Base-by-base conservation (phyloP, 2,113 vertebrate genomes). In the Neolamprologus sp. region DNA sequence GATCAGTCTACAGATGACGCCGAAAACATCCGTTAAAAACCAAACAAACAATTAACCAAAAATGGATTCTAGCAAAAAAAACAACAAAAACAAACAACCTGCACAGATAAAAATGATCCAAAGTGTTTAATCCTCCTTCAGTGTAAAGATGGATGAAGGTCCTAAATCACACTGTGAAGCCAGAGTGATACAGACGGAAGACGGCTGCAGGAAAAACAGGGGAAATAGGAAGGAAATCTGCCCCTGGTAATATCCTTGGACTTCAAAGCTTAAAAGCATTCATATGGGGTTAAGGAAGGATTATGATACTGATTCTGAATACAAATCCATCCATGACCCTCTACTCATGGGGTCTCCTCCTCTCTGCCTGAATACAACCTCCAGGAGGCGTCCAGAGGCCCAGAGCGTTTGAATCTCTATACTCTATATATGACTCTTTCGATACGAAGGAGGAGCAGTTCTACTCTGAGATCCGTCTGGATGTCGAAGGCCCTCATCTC, bases 371-470 rank as follows among this genome's bases (percentile, higher is more conserved):
- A 65, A 65, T n/a, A 63, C 28, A n/a, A 63, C 17, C 58, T 63
- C 58, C 58, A 63, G 58, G 31, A 63, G 58, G 17, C 6, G 1
- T 63, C 58, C 58, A 63, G 31, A 63, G 16, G 58, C 58, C 0
- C 0, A 63, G 9, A 63, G 28, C 2, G 2, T 19, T 19, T 19
- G 2, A 11, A 19, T 33, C 5, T 10, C 57, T 33, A 33, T 60
- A 60, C 26, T 60, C 28, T 1, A 35, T 35, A 63, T 17, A 33
- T 33, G 28, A 33, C 9, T 63, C 58, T 1, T 7, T 63, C 16
- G 5, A 63, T 3, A 60, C 0, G 0, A 35, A 63, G 31, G 23
- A 57, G 23, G 28, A 63, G 2, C 9, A 19, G 28, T n/a, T 63
- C 4, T n/a, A 35, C 58, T 63, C 58, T 35, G 58, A 63, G 58